phyloP scores from a whole-genome alignment of 2,113 vertebrate species.

The Gambusia affinis region DNA sequence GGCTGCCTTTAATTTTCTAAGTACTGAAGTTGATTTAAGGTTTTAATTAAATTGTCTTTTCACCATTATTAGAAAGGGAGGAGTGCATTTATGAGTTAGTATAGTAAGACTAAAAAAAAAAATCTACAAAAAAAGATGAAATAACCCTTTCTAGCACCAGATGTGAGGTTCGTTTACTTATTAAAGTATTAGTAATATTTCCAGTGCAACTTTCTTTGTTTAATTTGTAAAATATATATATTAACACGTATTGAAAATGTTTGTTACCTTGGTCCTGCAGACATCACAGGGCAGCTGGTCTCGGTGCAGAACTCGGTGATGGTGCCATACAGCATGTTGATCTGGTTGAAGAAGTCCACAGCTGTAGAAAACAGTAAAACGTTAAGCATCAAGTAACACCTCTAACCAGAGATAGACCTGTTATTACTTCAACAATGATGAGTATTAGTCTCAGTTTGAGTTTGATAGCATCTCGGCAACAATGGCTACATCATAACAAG shows the following conservation, averaged over 20 bases:
- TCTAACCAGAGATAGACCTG: background rate
- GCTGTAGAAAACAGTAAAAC: slow-evolving; percentile 70
- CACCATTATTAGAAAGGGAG: no score
- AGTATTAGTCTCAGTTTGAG: no score
- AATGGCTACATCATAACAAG: background rate
- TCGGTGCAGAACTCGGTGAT: slow-evolving; percentile 98
- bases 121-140: no score
- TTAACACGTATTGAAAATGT: background rate
- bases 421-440: background rate
- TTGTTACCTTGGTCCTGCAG: slow-evolving; percentile 90
- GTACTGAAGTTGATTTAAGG: no score
- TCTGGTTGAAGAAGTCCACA: slow-evolving; percentile 98
- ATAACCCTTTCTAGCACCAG: background rate
- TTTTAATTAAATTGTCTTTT: no score
- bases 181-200: background rate
- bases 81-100: no score
- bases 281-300: slow-evolving; percentile 92
- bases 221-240: background rate
- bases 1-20: no score
- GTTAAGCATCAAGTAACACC: background rate
- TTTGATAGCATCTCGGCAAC: background rate
- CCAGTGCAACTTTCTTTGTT: background rate
- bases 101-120: no score
- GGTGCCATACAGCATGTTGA: slow-evolving; percentile 97
- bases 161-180: background rate